Conservation (phyloP, 2,888 invertebrate species). For the Tenthredo distinguenda region DNA sequence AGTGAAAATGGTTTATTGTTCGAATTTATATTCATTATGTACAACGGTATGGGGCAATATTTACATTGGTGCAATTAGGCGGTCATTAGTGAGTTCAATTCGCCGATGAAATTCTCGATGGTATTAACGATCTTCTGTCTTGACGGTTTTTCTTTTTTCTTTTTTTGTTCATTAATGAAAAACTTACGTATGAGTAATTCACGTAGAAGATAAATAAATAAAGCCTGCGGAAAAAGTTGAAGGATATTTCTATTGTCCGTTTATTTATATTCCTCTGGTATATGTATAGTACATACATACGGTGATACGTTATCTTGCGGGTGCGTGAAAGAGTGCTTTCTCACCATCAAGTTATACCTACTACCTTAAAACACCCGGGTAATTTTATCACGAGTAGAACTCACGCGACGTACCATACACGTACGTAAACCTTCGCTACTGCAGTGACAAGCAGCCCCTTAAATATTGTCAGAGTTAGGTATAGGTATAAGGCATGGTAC, state of each 20-base stretch:
- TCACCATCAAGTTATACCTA: constrained; percentile 21
- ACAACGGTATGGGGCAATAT: constrained; percentile 33
- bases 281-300: background rate
- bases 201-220: background rate
- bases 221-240: background rate
- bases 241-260: background rate
- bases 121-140: background rate
- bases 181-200: background rate
- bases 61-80: constrained; percentile 43
- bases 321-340: constrained; percentile 23
- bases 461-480: constrained; percentile 6
- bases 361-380: constrained; percentile 11
- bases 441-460: constrained; percentile 31
- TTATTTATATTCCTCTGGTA: background rate
- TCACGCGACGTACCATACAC: constrained; percentile 9
- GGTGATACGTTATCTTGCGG: constrained; percentile 30
- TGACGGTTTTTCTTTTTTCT: background rate
- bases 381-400: constrained; percentile 44
- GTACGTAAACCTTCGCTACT: background rate
- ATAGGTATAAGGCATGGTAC: background rate
- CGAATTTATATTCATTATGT: constrained; percentile 37
- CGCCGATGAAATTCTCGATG: background rate
- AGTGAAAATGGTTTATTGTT: constrained; percentile 44
- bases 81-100: constrained; percentile 27
- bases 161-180: background rate